A percentile compares a stretch with the other conserved stretches of the same genome.
These are phyloP conservation scores for Drosophila albomicans DNA, from an alignment of 1,140 invertebrate genomes.

Conservation along the genomic window DNA sequence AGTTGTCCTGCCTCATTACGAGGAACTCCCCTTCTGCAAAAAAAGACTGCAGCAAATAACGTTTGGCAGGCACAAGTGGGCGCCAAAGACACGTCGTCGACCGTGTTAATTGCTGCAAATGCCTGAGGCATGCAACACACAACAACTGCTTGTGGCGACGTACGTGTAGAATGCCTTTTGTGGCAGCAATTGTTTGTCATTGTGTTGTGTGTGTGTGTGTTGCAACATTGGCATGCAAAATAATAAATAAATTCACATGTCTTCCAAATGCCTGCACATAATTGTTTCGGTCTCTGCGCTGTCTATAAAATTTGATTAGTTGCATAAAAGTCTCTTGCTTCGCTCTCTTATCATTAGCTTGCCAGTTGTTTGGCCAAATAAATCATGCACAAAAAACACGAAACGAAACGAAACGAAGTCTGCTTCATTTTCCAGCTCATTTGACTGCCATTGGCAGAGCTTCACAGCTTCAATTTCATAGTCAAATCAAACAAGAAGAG, in stretches of 20 bases:
- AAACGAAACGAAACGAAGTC: constrained; percentile 5
- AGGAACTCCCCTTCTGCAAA: constrained; percentile 44
- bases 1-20: constrained; percentile 69
- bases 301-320: constrained; percentile 19
- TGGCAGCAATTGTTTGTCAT: constrained; percentile 54
- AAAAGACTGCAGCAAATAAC: constrained; percentile 34
- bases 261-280: not conserved
- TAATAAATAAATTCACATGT: not conserved
- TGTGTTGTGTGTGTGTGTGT: constrained; percentile 23
- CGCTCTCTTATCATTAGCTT: constrained; percentile 44
- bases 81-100: constrained; percentile 76
- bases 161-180: constrained; percentile 32
- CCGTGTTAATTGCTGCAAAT: constrained; percentile 81
- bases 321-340: not conserved
- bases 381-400: constrained; percentile 40
- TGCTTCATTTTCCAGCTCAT: constrained; percentile 75
- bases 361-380: constrained; percentile 41
- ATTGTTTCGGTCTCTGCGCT: not conserved
- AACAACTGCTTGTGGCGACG: constrained; percentile 6
- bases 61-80: constrained; percentile 63
- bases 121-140: constrained; percentile 65
- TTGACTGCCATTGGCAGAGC: constrained; percentile 47
- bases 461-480: constrained; percentile 46
- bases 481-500: constrained; percentile 57
- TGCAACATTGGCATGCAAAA: constrained; percentile 1